A percentile compares a stretch with the other conserved stretches of the same genome.
Evolutionary conservation across 2,888 invertebrate species (phyloP).

Genomic region (Xestia ashworthii): DNA sequence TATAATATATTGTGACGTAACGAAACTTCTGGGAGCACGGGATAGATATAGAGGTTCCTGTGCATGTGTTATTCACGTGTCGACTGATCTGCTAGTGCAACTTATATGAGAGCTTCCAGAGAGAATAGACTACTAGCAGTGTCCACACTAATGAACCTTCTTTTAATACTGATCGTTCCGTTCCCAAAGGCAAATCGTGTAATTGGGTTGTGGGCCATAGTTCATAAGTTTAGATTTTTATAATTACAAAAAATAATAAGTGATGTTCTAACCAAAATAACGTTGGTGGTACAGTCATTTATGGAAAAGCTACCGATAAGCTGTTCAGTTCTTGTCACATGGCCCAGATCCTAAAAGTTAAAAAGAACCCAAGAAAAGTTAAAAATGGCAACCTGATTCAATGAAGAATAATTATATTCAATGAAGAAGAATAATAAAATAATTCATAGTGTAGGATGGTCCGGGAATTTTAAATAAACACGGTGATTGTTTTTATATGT

Average conservation of each 20-base stretch:
- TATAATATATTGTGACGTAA: constrained; percentile 16
- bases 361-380: neutral
- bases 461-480: no score
- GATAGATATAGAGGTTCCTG: neutral
- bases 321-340: neutral
- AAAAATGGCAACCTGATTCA: neutral
- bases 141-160: no score
- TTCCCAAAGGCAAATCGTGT: no score
- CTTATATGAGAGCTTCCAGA: neutral
- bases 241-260: neutral
- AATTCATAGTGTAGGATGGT: neutral
- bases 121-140: neutral
- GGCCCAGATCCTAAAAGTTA: neutral
- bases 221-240: no score
- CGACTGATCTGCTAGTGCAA: neutral
- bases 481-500: no score
- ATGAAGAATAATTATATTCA: neutral
- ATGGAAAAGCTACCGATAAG: neutral
- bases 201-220: no score
- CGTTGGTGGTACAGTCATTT: neutral
- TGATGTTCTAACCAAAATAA: neutral
- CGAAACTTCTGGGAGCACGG: neutral
- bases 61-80: constrained; percentile 12
- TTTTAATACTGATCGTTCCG: no score
- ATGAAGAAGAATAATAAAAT: no score